Evolutionary conservation across 2,113 vertebrate species (phyloP).

Genomic region (Clupea harengus): DNA sequence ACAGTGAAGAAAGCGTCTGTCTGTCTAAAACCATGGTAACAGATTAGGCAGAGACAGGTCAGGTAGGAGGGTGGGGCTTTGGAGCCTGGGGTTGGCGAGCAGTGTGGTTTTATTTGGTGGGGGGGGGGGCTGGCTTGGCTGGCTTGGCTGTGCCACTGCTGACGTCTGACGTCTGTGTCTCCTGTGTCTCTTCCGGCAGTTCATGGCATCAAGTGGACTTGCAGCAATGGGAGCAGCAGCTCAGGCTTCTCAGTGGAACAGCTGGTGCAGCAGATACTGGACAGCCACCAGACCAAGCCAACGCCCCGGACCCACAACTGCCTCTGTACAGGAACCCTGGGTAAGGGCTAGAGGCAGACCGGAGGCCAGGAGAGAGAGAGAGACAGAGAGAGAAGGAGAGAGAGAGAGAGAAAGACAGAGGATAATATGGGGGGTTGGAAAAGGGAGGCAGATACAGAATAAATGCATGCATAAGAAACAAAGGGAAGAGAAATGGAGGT

Average conservation of each 20-base stretch:
- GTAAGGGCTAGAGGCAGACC: conserved; percentile 72
- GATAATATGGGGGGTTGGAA: neutral
- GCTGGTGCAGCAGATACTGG: conserved; percentile 98
- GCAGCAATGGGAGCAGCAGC: conserved; percentile 99
- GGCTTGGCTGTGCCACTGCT: conserved; percentile 58
- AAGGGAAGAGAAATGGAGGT: conserved; percentile 27
- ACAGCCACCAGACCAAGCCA: conserved; percentile 99
- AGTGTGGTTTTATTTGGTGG: neutral
- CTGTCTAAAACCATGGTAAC: neutral
- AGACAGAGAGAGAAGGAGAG: neutral
- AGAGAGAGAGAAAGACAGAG: neutral
- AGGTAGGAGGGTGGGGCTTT: neutral
- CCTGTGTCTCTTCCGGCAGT: conserved; percentile 79
- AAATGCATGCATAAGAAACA: conserved; percentile 5
- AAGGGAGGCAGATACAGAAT: neutral
- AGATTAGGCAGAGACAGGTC: conserved; percentile 4
- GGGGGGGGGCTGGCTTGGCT: conserved; percentile 40
- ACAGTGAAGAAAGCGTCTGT: neutral
- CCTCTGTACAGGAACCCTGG: conserved; percentile 97
- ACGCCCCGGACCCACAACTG: conserved; percentile 99
- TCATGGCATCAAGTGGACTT: conserved; percentile 99
- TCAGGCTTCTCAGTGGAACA: conserved; percentile 99
- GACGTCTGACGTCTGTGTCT: conserved; percentile 74
- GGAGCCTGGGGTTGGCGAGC: neutral
- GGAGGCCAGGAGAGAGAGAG: conserved; percentile 1